Conservation (phyloP, 2,113 vertebrate genomes). For the Mola mola region DNA sequence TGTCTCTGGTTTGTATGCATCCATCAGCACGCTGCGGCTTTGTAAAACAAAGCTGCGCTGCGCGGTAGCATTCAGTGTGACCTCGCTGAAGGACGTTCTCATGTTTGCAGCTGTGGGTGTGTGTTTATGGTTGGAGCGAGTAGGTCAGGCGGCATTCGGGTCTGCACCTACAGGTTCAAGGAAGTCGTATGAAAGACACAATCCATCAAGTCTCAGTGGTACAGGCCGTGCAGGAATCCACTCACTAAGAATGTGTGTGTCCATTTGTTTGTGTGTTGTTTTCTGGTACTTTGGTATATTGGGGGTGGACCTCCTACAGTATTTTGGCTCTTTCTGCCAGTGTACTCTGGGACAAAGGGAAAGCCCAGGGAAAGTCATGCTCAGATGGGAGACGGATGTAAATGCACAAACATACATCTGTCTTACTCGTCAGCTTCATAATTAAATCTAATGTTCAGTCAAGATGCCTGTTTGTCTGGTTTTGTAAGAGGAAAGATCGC, state of each 20-base stretch:
- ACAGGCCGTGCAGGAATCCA: slow-evolving; percentile 2
- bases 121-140: slow-evolving; percentile 2
- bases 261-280: background rate
- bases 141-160: slow-evolving; percentile 18
- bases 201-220: slow-evolving; percentile 55
- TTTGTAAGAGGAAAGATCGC: slow-evolving; percentile 15
- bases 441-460: slow-evolving; percentile 52
- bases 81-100: slow-evolving; percentile 48
- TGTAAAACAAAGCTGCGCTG: slow-evolving; percentile 25
- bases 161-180: slow-evolving; percentile 17
- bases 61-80: background rate
- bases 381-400: slow-evolving; percentile 26
- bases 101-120: slow-evolving; percentile 18
- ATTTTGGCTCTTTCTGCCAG: slow-evolving; percentile 16
- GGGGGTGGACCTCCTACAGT: slow-evolving; percentile 4
- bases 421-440: slow-evolving; percentile 55
- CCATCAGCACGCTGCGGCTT: slow-evolving; percentile 9
- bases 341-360: slow-evolving; percentile 42
- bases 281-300: background rate
- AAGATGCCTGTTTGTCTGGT: slow-evolving; percentile 9
- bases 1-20: slow-evolving; percentile 10
- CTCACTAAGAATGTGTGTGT: background rate
- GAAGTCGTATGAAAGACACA: slow-evolving; percentile 55
- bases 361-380: slow-evolving; percentile 58
- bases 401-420: slow-evolving; percentile 22